These are phyloP conservation scores for Miichthys miiuy DNA, from an alignment of 2,797 vertebrate genomes.

Conservation along the genomic window DNA sequence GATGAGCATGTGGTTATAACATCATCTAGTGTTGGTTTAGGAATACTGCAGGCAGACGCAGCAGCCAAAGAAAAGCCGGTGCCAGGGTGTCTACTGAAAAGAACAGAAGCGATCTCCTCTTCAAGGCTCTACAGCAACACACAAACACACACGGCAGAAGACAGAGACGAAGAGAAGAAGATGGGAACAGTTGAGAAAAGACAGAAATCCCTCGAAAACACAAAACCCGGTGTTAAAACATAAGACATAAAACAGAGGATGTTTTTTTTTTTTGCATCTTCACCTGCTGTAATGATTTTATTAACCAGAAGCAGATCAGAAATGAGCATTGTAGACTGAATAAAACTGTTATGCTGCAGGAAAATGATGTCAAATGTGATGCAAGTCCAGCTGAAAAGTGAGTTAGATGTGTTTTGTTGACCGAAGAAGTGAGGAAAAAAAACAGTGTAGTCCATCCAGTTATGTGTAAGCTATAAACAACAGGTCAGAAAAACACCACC, in stretches of 20 bases:
- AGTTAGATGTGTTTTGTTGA: neutral
- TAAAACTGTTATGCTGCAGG: neutral
- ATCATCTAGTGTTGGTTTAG: slow-evolving; percentile 67
- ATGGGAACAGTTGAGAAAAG: slow-evolving; percentile 2
- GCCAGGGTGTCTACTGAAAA: slow-evolving; percentile 88
- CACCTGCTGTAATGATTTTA: neutral
- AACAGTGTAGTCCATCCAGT: neutral
- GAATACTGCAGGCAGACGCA: slow-evolving; percentile 67
- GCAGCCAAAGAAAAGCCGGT: slow-evolving; percentile 73
- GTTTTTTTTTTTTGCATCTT: slow-evolving; percentile 1
- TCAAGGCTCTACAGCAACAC: slow-evolving; percentile 89
- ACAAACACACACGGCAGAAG: slow-evolving; percentile 33
- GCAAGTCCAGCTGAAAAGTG: slow-evolving; percentile 29
- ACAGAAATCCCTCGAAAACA: slow-evolving; percentile 9
- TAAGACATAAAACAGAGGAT: neutral
- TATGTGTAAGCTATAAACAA: neutral
- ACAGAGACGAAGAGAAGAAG: slow-evolving; percentile 21
- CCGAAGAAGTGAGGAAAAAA: neutral
- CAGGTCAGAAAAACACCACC: neutral
- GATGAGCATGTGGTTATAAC: slow-evolving; percentile 52
- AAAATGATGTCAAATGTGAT: slow-evolving; percentile 2
- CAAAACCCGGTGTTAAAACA: neutral
- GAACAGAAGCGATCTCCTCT: slow-evolving; percentile 93
- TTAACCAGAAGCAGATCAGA: slow-evolving; percentile 6
- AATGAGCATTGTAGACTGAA: neutral